Evolutionary conservation across 2,888 invertebrate genomes (phyloP).

Genomic region (Andricus curvator): DNA sequence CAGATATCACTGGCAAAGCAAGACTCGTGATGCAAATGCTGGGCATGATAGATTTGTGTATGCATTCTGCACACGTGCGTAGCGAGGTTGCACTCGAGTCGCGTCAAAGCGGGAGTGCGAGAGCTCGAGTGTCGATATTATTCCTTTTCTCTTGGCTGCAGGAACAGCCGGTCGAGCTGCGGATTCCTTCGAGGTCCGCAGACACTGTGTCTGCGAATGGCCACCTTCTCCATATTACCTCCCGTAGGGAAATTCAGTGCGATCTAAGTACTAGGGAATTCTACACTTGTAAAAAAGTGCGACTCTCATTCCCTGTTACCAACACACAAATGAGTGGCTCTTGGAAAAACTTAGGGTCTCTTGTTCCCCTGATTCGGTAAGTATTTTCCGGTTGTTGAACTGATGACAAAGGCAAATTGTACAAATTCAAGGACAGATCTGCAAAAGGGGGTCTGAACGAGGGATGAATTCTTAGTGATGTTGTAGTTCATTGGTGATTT

Average conservation of each 20-base stretch:
- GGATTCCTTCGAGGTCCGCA: conserved; percentile 33
- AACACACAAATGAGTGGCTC: neutral
- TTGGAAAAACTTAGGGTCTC: neutral
- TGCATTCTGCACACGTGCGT: conserved; percentile 27
- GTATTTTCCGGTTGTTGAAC: conserved; percentile 7
- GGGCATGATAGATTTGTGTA: conserved; percentile 36
- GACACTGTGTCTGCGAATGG: conserved; percentile 37
- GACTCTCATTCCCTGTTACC: neutral
- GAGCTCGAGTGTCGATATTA: conserved; percentile 28
- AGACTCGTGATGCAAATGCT: conserved; percentile 33
- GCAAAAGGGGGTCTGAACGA: neutral
- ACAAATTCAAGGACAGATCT: neutral
- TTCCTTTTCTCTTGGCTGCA: conserved; percentile 35
- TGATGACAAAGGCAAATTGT: neutral
- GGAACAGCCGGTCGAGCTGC: conserved; percentile 13
- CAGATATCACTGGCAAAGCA: conserved; percentile 18
- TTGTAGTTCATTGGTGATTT: neutral
- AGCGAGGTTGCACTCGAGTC: conserved; percentile 9
- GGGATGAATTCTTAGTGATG: neutral
- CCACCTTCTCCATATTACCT: neutral
- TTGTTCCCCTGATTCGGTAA: neutral
- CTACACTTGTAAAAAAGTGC: neutral
- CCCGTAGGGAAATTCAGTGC: neutral
- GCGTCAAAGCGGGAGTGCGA: conserved; percentile 24
- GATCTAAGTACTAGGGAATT: neutral